Base-by-base conservation (phyloP, 2,888 invertebrate species). In the Temnothorax rugatulus region DNA sequence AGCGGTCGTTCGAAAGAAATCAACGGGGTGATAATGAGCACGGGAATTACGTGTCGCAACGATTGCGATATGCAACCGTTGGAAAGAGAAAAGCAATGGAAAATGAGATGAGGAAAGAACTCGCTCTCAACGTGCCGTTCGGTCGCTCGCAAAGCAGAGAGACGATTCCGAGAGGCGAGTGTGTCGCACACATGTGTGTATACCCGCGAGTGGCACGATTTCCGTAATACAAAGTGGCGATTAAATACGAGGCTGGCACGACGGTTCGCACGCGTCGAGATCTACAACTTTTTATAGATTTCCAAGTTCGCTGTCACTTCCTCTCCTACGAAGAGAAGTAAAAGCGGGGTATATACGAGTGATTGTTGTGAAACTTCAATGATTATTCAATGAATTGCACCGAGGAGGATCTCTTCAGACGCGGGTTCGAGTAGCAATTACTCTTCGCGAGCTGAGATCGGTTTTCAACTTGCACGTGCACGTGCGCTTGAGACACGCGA, bases 271-370 rank as follows among this genome's bases (percentile, higher is more conserved):
- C 5, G 18, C 29, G 9, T 44, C 7, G 44, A 44, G 11, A 44
- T 77, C 57, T 68, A 9, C 34, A 68, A 68, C 57, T 77, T 77
- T 8, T 34, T 41, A 47, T 47, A 25, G 44, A 69, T 57, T 52
- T 38, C 41, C 41, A 25, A 25, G 25, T 44, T 54, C 64, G 64
- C 9, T 15, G 38, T 8, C 8, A 4, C 9, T 66, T 66, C 8
- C 29, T 47, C 13, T 29, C n/a, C 21, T 21, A 15, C 15, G 66
- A 29, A 13, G 64, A 34, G 29, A 77, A 21, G n/a, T 54, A 68
- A 77, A 68, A 77, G 47, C 44, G 44, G 18, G 29, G 2, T 21
- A 64, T 15, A 38, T 21, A 7, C n/a, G 7, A 68, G 13, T 25
- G n/a, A 66, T 41, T 41, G 66, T 52, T 52, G 25, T 11, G 38